These are phyloP conservation scores for Yponomeuta cagnagella DNA, from an alignment of 2,888 invertebrate species.

Conservation along the genomic window DNA sequence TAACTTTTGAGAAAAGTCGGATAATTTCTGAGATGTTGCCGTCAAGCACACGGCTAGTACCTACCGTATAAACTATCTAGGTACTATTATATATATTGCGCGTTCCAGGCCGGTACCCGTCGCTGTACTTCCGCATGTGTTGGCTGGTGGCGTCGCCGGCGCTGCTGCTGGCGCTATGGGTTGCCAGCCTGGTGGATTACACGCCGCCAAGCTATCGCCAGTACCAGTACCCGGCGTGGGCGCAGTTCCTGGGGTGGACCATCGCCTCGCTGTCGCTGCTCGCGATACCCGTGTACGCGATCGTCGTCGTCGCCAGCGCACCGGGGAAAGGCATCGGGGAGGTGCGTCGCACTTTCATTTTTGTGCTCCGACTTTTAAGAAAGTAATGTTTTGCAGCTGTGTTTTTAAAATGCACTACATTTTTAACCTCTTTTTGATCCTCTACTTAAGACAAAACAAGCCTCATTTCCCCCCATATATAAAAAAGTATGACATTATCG, in stretches of 20 bases:
- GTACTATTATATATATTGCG: not conserved
- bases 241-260: conserved; percentile 90
- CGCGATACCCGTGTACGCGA: conserved; percentile 89
- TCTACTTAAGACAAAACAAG: too few species aligned
- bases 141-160: conserved; percentile 90
- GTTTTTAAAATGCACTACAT: too few species aligned
- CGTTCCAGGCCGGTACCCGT: conserved; percentile 76
- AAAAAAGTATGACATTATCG: too few species aligned
- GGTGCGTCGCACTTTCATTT: conserved; percentile 63
- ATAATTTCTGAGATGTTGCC: too few species aligned
- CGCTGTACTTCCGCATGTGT: conserved; percentile 88
- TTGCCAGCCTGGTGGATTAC: conserved; percentile 91
- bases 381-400: too few species aligned
- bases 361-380: not conserved
- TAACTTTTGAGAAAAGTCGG: too few species aligned
- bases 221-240: conserved; percentile 89
- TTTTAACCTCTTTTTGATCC: too few species aligned
- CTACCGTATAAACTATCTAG: too few species aligned
- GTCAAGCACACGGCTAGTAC: too few species aligned
- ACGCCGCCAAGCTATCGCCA: conserved; percentile 89
- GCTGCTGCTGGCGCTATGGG: conserved; percentile 89
- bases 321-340: conserved; percentile 82
- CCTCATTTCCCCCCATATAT: too few species aligned
- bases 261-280: conserved; percentile 88
- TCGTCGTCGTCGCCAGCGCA: conserved; percentile 81